phyloP scores from a whole-genome alignment of 2,888 invertebrate species.

The Nematopogon swammerdamellus region DNA sequence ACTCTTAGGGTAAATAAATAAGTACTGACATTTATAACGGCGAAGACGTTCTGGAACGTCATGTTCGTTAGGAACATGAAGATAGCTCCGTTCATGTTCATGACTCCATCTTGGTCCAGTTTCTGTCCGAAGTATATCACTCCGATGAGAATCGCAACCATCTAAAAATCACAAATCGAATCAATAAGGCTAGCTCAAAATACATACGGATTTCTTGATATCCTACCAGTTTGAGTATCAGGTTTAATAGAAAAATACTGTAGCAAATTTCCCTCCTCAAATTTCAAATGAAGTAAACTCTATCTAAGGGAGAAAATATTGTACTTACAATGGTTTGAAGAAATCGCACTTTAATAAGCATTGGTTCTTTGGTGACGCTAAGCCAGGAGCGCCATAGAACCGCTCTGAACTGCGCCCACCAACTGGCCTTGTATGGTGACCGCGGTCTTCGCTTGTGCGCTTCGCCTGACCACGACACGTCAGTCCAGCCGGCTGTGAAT shows the following conservation, averaged over 20 bases:
- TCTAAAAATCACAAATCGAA: conserved; percentile 47
- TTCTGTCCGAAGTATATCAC: conserved; percentile 82
- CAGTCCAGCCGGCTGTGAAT: conserved; percentile 34
- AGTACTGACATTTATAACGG: conserved; percentile 84
- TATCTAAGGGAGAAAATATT: background rate
- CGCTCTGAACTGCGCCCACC: conserved; percentile 85
- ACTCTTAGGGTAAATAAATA: too few species aligned
- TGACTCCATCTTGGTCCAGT: conserved; percentile 82
- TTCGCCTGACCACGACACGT: conserved; percentile 34
- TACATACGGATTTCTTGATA: background rate
- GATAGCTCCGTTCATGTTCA: conserved; percentile 91
- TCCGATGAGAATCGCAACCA: conserved; percentile 84
- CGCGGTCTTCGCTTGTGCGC: conserved; percentile 30
- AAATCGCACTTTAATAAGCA: conserved; percentile 83
- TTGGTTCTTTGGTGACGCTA: conserved; percentile 84
- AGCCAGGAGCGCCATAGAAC: conserved; percentile 90
- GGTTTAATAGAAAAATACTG: background rate
- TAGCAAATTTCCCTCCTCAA: too few species aligned
- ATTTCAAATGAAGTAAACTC: too few species aligned
- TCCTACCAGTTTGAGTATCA: background rate
- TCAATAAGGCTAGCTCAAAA: background rate
- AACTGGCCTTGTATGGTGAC: conserved; percentile 76
- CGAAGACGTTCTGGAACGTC: conserved; percentile 94
- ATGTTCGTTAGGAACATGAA: conserved; percentile 89
- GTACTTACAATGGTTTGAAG: conserved; percentile 82